Conservation (phyloP, 2,113 vertebrate species). For the Micromys minutus region DNA sequence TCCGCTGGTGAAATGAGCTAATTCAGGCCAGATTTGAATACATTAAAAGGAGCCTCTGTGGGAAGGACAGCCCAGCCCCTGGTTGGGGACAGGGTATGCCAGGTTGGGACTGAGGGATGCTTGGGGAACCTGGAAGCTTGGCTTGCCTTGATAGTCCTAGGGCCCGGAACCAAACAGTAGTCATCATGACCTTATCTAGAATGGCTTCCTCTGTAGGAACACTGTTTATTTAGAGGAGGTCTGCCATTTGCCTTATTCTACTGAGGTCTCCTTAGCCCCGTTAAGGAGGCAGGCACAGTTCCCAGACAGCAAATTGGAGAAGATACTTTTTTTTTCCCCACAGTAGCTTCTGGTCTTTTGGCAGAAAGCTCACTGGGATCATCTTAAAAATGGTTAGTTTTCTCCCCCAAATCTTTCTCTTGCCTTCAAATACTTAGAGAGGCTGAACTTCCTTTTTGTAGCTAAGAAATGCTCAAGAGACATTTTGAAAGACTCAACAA, state of each 20-base stretch:
- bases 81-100: too few species aligned
- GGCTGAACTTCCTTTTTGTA: constrained; percentile 59
- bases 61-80: too few species aligned
- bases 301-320: constrained; percentile 65
- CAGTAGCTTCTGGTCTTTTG: constrained; percentile 83
- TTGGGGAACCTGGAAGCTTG: too few species aligned
- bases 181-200: neutral
- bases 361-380: constrained; percentile 75
- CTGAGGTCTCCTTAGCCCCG: neutral
- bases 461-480: constrained; percentile 50
- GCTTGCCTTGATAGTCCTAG: too few species aligned
- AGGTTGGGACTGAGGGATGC: too few species aligned
- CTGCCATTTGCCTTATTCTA: constrained; percentile 37
- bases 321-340: constrained; percentile 51
- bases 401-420: constrained; percentile 71
- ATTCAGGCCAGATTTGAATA: too few species aligned
- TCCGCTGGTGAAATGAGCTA: too few species aligned
- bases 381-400: constrained; percentile 82
- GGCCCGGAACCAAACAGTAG: too few species aligned
- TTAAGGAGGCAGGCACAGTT: constrained; percentile 50
- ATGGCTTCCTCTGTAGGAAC: constrained; percentile 2
- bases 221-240: neutral
- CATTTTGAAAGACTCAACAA: constrained; percentile 54
- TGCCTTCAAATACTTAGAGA: constrained; percentile 61
- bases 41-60: too few species aligned